These are phyloP conservation scores for Calypte anna DNA, from an alignment of 2,113 vertebrate genomes.

Conservation along the genomic window DNA sequence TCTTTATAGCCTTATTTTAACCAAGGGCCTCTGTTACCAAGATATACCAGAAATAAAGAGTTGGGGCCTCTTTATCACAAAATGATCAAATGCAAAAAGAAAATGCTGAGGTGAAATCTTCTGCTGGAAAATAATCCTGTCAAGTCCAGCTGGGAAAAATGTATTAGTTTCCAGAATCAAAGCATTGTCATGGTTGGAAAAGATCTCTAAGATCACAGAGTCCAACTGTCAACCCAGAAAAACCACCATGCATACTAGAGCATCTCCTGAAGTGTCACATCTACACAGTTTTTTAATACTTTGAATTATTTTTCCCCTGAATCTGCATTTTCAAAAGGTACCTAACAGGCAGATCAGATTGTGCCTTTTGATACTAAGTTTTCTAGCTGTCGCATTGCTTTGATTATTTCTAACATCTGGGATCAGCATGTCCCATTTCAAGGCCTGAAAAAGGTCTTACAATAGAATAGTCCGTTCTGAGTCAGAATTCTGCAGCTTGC, in stretches of 20 bases:
- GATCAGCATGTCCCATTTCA: constrained; percentile 48
- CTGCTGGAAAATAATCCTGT: not conserved
- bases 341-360: not conserved
- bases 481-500: constrained; percentile 19
- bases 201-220: no score
- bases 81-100: not conserved
- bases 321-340: not conserved
- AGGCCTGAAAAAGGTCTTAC: constrained; percentile 5
- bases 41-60: not conserved
- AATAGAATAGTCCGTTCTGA: not conserved
- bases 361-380: not conserved
- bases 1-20: not conserved
- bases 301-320: not conserved
- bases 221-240: no score
- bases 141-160: not conserved
- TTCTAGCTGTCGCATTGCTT: constrained; percentile 26
- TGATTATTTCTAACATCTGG: constrained; percentile 61
- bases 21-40: not conserved
- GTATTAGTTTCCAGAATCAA: not conserved
- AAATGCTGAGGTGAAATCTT: not conserved
- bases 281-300: not conserved
- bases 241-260: no score
- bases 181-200: no score
- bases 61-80: not conserved
- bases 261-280: no score